A percentile compares a stretch with the other conserved stretches of the same genome.
These are phyloP conservation scores for Orthosia gracilis DNA, from an alignment of 2,888 invertebrate genomes.

Conservation along the genomic window DNA sequence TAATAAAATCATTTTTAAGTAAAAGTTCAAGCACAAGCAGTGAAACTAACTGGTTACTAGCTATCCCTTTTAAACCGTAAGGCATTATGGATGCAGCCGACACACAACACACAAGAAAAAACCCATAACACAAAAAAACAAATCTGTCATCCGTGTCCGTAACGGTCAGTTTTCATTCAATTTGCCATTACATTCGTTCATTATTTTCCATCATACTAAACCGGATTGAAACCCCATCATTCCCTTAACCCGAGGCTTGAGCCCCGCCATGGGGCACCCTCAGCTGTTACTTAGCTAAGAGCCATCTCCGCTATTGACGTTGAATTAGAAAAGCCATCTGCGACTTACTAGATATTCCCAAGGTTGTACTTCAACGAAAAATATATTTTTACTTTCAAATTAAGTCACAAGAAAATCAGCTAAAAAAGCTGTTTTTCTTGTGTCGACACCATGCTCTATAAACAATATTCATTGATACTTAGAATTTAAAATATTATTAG, in stretches of 20 bases:
- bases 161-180: background rate
- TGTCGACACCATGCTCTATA: no score
- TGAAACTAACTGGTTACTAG: no score
- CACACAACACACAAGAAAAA: background rate
- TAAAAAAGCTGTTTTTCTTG: background rate
- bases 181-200: constrained; percentile 9
- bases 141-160: background rate
- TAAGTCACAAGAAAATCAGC: no score
- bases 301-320: constrained; percentile 8
- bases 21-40: no score
- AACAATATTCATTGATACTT: no score
- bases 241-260: background rate
- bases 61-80: no score
- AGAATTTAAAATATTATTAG: no score
- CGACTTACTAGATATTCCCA: constrained; percentile 7
- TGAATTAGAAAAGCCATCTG: constrained; percentile 33
- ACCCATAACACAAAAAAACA: background rate
- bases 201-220: constrained; percentile 10
- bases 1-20: no score
- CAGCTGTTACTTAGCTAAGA: constrained; percentile 14
- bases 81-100: no score
- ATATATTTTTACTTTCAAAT: background rate
- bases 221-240: constrained; percentile 17
- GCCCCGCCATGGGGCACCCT: background rate
- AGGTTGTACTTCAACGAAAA: background rate